Conservation (phyloP, 1,140 invertebrate species). For the Glossosoma conforme region DNA sequence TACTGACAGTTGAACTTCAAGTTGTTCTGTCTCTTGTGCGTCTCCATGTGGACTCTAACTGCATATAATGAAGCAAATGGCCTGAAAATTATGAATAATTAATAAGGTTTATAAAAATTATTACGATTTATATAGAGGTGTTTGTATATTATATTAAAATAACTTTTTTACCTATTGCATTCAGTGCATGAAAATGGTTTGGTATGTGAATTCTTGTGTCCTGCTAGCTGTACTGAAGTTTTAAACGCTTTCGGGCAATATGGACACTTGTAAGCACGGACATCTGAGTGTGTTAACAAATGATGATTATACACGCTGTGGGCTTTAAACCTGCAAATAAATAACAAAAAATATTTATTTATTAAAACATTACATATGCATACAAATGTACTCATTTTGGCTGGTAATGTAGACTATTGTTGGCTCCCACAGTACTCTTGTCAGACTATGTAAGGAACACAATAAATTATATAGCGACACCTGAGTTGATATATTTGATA, state of each 20-base stretch:
- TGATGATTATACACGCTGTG: constrained; percentile 72
- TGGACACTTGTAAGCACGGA: constrained; percentile 65
- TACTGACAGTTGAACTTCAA: constrained; percentile 62
- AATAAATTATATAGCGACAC: too few relatives aligned
- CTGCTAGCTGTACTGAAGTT: constrained; percentile 66
- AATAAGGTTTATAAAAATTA: too few relatives aligned
- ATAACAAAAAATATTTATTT: constrained; percentile 3
- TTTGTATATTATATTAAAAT: background rate
- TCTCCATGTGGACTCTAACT: constrained; percentile 65
- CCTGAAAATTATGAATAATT: constrained; percentile 37
- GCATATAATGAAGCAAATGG: constrained; percentile 70
- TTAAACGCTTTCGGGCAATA: constrained; percentile 71
- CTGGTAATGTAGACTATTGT: background rate
- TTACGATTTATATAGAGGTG: background rate
- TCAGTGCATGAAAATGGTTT: constrained; percentile 69
- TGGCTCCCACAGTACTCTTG: background rate
- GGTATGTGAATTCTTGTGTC: constrained; percentile 71
- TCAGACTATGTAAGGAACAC: too few relatives aligned
- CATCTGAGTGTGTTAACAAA: constrained; percentile 63
- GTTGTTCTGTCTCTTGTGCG: constrained; percentile 63
- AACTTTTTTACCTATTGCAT: constrained; percentile 51
- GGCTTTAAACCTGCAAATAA: constrained; percentile 58
- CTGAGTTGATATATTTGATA: too few relatives aligned
- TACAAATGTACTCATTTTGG: background rate
- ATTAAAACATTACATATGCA: too few relatives aligned